Evolutionary conservation across 2,888 invertebrate species (phyloP), one percentile per base, ranked within the genome.

Genomic region (Erebia palarica): DNA sequence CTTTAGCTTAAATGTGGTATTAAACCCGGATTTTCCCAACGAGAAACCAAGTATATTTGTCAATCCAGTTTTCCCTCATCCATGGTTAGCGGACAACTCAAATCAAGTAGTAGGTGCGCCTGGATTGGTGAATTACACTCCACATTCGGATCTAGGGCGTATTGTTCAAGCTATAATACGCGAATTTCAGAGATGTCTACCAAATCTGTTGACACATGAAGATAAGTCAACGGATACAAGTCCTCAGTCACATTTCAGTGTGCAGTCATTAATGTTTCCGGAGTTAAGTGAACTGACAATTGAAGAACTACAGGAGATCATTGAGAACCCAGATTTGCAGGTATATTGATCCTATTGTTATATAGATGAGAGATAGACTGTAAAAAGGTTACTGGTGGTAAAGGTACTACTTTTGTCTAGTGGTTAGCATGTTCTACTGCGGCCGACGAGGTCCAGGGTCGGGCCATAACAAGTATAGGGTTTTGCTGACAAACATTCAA

Each of bases 151-250:
- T 87, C 92, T 97, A 76, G 82, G 81, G 36, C 94, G 97, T 71
- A 95, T 97, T 3, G 97, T 97, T 0, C 97, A 97, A 85, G 97
- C 96, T 21, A 96, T 97, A 64, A 96, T 96, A 75, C 91, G 97
- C 69, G 97, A 97, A 86, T 96, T 96, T 78, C 96, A 96, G 85
- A 94, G 95, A 79, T 83, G 86, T 0, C 76, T 85, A 13, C 89
- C 88, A 0, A 85, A 77, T 58, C 76, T 74, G 13, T 49, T 95
- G 89, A 82, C 95, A 94, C 74, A 95, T 93, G 83, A 83, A 8
- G 82, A 84, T 0, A 86, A 83, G 14, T 83, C 86, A 0, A 84
- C 80, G 1, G 88, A 91, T 65, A 78, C 78, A 0, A 91, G 90
- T 68, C 89, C 90, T 0, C 87, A 87, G 57, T 82, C 86, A 0